Conservation (phyloP, 2,113 vertebrate species). For the Rhynchomys soricoides region DNA sequence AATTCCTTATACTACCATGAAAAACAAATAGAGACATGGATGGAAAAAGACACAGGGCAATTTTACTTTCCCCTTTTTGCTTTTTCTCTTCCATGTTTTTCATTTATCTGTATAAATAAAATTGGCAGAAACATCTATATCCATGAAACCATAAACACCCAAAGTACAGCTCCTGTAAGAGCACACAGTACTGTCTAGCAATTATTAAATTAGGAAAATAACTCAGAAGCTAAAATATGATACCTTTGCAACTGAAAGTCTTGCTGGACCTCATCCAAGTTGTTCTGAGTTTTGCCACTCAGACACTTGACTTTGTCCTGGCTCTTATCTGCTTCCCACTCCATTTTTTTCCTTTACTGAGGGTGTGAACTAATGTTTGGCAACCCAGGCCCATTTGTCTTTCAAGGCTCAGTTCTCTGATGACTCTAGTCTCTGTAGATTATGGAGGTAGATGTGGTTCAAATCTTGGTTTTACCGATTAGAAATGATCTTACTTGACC, state of each 20-base stretch:
- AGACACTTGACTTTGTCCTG: background rate
- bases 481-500: background rate
- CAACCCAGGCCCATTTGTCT: background rate
- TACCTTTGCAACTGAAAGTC: background rate
- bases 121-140: background rate
- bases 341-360: background rate
- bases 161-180: background rate
- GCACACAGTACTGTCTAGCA: background rate
- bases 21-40: constrained; percentile 5
- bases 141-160: background rate
- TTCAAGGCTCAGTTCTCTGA: background rate
- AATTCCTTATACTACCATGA: constrained; percentile 47
- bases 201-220: background rate
- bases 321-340: background rate
- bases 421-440: background rate
- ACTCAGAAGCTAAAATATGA: constrained; percentile 1
- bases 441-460: background rate
- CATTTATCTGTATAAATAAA: constrained; percentile 35
- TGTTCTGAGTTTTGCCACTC: background rate
- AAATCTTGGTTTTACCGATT: background rate
- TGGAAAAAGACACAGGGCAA: constrained; percentile 19
- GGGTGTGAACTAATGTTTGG: background rate
- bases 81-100: constrained; percentile 29
- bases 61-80: background rate
- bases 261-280: background rate